A percentile compares a stretch with the other conserved stretches of the same genome.
phyloP scores from a whole-genome alignment of 2,797 vertebrate species.

The Sebastes matsubarae region DNA sequence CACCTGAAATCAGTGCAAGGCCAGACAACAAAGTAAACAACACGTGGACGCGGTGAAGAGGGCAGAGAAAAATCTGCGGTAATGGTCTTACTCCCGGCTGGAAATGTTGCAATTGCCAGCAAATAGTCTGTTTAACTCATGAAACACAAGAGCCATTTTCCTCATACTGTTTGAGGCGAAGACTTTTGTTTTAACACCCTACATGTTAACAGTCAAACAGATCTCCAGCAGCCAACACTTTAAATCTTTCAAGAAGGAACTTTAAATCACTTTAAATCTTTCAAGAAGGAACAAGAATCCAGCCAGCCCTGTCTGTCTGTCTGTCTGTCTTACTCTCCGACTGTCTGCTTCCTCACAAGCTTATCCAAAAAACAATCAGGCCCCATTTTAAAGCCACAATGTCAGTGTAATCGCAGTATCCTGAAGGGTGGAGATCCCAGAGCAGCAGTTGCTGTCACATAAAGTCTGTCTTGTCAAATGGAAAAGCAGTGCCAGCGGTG shows the following conservation, averaged over 20 bases:
- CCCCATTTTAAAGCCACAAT: conserved; percentile 35
- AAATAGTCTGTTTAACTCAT: not conserved
- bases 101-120: conserved; percentile 23
- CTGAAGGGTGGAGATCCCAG: conserved; percentile 23
- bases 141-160: conserved; percentile 3
- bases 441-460: conserved; percentile 29
- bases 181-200: not conserved
- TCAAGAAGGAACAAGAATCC: not conserved
- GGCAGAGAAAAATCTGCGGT: not conserved
- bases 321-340: conserved; percentile 29
- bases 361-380: conserved; percentile 31
- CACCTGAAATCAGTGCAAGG: conserved; percentile 37
- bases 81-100: not conserved
- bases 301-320: conserved; percentile 11
- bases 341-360: conserved; percentile 23
- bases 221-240: not conserved
- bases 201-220: conserved; percentile 11
- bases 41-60: conserved; percentile 8
- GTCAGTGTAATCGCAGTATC: conserved; percentile 17
- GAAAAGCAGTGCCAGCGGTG: conserved; percentile 17
- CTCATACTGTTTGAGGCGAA: not conserved
- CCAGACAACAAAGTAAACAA: conserved; percentile 25
- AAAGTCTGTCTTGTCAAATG: conserved; percentile 22
- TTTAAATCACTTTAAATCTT: not conserved
- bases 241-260: not conserved